These are phyloP conservation scores for Apteryx owenii DNA, from an alignment of 2,113 vertebrate species.

Conservation along the genomic window DNA sequence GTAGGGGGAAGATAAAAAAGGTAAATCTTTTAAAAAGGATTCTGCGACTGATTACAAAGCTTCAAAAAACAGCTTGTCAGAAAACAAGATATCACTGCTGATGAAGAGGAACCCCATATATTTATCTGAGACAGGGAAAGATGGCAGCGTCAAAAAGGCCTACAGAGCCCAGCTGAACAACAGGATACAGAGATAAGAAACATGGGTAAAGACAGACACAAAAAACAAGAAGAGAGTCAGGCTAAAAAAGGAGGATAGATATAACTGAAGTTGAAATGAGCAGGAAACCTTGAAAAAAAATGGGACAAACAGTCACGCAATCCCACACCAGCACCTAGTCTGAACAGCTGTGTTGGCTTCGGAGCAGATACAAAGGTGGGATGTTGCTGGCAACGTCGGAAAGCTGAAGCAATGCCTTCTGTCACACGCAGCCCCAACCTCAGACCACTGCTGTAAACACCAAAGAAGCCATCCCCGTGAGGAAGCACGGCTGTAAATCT, in stretches of 20 bases:
- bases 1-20: background rate
- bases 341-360: background rate
- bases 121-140: background rate
- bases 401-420: background rate
- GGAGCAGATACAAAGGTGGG: background rate
- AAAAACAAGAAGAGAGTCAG: background rate
- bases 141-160: background rate
- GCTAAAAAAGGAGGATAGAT: background rate
- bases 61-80: background rate
- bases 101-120: background rate
- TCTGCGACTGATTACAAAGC: background rate
- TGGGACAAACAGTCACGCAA: background rate
- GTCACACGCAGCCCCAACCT: accelerated
- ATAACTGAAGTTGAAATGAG: background rate
- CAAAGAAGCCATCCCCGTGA: accelerated
- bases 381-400: accelerated
- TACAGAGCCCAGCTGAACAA: background rate
- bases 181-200: accelerated
- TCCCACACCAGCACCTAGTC: background rate
- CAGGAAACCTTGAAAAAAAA: background rate
- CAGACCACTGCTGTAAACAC: too few species aligned
- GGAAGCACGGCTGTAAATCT: background rate
- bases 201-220: background rate
- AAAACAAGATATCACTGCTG: background rate
- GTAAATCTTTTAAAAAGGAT: background rate